Percentiles rank a stretch among this genome's conserved stretches.
Conservation (phyloP, 2,797 vertebrate genomes). For the Karalla daura region DNA sequence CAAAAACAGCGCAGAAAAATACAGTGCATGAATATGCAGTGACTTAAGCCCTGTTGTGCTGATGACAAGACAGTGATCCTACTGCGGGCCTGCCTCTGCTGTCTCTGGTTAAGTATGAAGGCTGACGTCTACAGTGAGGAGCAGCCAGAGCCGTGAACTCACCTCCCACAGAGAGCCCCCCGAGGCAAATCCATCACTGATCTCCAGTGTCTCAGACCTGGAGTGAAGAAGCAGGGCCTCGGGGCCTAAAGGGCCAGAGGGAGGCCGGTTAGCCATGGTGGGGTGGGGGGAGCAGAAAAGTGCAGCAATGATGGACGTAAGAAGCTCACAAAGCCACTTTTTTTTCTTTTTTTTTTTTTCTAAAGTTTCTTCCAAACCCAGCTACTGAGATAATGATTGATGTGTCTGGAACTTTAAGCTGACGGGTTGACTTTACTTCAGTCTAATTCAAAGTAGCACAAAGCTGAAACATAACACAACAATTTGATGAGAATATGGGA, state of each 20-base stretch:
- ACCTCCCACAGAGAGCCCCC: conserved; percentile 68
- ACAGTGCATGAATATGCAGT: conserved; percentile 3
- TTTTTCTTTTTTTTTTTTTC: too few relatives aligned
- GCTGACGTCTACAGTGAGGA: conserved; percentile 39
- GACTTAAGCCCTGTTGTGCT: not conserved
- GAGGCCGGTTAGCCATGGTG: conserved; percentile 37
- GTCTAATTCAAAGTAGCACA: conserved; percentile 7
- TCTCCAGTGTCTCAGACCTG: conserved; percentile 60
- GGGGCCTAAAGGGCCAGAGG: conserved; percentile 45
- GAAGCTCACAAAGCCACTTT: conserved; percentile 15
- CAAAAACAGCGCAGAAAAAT: not conserved
- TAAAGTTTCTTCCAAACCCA: conserved; percentile 12
- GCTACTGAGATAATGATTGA: conserved; percentile 5
- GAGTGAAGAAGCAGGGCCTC: conserved; percentile 45
- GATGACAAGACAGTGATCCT: not conserved
- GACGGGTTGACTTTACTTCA: not conserved
- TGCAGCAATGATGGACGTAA: conserved; percentile 1
- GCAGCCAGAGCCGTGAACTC: conserved; percentile 25
- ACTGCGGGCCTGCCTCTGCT: conserved; percentile 16
- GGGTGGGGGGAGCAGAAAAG: conserved; percentile 6
- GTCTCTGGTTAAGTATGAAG: conserved; percentile 44
- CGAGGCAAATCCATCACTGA: conserved; percentile 71
- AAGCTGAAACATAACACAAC: conserved; percentile 5
- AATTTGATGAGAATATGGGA: not conserved
- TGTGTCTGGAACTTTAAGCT: not conserved